Evolutionary conservation across 92 coral and sea anemone species (phyloP).

Genomic region (Pocillopora meandrina): DNA sequence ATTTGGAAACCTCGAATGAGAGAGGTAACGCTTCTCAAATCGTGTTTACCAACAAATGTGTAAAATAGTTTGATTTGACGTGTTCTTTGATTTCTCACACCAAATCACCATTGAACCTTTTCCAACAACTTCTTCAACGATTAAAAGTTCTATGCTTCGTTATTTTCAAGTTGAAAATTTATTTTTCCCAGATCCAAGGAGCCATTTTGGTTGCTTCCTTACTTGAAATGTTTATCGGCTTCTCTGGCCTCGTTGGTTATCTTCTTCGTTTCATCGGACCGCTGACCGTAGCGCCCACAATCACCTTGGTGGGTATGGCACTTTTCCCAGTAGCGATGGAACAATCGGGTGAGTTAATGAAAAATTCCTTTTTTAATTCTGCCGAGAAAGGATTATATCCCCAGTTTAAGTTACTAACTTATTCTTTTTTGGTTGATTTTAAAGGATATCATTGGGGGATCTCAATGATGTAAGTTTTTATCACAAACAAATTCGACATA

Average conservation of each 20-base stretch:
- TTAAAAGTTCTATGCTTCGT: no score
- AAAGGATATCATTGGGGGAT: conserved; percentile 89
- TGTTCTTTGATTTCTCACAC: no score
- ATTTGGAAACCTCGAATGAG: conserved; percentile 86
- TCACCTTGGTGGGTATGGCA: conserved; percentile 88
- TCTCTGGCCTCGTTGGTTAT: conserved; percentile 87
- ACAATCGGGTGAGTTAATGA: conserved; percentile 65
- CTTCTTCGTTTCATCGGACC: conserved; percentile 95
- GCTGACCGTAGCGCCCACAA: conserved; percentile 88
- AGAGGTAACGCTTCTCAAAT: conserved; percentile 54
- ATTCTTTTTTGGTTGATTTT: background rate
- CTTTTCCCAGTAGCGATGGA: conserved; percentile 77
- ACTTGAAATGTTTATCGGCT: conserved; percentile 82
- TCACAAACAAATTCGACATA: background rate
- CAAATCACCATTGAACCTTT: no score
- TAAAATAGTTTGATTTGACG: no score
- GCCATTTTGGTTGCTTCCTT: conserved; percentile 91
- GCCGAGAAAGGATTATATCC: background rate
- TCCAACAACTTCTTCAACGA: no score
- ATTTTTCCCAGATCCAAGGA: conserved; percentile 79
- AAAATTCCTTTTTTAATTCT: background rate
- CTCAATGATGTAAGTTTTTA: conserved; percentile 72
- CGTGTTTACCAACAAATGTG: no score
- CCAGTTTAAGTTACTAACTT: background rate
- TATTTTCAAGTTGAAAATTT: no score